Evolutionary conservation across 2,888 invertebrate genomes (phyloP), one percentile per base, ranked within the genome.

Genomic region (Drosophila robusta): DNA sequence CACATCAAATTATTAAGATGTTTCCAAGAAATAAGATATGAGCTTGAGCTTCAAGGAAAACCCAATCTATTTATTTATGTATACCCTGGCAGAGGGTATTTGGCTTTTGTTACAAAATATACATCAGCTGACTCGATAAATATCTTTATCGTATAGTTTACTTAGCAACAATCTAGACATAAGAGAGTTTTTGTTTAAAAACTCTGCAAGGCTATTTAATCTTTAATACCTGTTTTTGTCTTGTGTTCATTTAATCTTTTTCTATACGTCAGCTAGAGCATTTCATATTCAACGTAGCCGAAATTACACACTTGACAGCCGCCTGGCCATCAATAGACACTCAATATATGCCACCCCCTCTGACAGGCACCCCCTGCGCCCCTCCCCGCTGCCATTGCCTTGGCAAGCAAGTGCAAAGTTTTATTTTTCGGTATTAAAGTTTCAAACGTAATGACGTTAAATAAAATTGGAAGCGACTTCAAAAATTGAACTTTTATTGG

Each of bases 391-490:
- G 2, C 22, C 16, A 29, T n/a, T 63, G 42, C 22, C 34, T 22
- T 44, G 57, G 47, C 55, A 54, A 39, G 66, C 49, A 63, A 60
- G 73, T 73, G 78, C 60, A 75, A 78, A 57, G 69, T 78, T 66
- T 61, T 46, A 46, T 34, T 52, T 76, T 66, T 65, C 29, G 86
- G 80, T 88, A 83, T 83, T 83, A 88, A 83, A 83, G 86, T 88
- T 82, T 83, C 83, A 86, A 54, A 71, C 69, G 75, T 88, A 83
- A 83, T 88, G 87, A 88, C 83, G 88, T 83, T 83, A 88, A 83
- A 88, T 86, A 74, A 83, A 83, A 83, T 83, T 83, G 83, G 75
- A 82, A 79, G 83, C 80, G 83, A 88, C 83, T 83, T 88, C 70
- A 73, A 82, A 79, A 88, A 83, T 83, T 86, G 83, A 88, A 77